A percentile compares a stretch with the other conserved stretches of the same genome.
These are phyloP conservation scores for Chloroceryle inda DNA, from an alignment of 2,797 vertebrate species.

Conservation along the genomic window DNA sequence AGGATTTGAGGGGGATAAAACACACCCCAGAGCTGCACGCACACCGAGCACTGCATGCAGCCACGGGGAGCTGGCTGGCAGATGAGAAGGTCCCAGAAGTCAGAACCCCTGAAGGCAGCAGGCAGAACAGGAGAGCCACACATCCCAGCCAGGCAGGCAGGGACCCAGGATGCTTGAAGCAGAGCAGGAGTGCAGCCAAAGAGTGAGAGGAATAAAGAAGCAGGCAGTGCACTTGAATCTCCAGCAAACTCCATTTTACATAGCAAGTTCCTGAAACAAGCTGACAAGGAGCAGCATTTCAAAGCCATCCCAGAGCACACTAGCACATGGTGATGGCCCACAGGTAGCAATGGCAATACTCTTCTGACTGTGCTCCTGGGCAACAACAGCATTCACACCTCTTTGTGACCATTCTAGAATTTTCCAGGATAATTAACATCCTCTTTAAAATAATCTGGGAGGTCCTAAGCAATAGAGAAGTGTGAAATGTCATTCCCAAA, in stretches of 20 bases:
- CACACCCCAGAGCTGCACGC: not conserved
- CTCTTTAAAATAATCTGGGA: not conserved
- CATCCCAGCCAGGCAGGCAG: not conserved
- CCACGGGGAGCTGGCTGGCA: not conserved
- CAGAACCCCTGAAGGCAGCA: not conserved
- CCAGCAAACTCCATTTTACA: not conserved
- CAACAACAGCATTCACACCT: not conserved
- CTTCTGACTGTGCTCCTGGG: not conserved
- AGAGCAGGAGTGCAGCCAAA: not conserved
- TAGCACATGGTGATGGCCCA: rapidly evolving
- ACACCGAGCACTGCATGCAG: not conserved
- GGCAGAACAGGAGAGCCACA: not conserved
- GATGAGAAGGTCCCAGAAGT: rapidly evolving
- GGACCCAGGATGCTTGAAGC: not conserved
- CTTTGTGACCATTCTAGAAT: not conserved
- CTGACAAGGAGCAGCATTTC: rapidly evolving
- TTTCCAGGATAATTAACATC: not conserved
- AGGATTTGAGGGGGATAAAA: not conserved
- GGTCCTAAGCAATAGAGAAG: not conserved
- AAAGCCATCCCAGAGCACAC: not conserved
- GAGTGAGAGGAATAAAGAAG: not conserved
- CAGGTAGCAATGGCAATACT: not conserved
- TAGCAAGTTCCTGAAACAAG: not conserved
- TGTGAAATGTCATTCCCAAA: not conserved
- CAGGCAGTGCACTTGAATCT: not conserved